Conservation (phyloP, 1,140 invertebrate genomes). For the Zaprionus taronus region DNA sequence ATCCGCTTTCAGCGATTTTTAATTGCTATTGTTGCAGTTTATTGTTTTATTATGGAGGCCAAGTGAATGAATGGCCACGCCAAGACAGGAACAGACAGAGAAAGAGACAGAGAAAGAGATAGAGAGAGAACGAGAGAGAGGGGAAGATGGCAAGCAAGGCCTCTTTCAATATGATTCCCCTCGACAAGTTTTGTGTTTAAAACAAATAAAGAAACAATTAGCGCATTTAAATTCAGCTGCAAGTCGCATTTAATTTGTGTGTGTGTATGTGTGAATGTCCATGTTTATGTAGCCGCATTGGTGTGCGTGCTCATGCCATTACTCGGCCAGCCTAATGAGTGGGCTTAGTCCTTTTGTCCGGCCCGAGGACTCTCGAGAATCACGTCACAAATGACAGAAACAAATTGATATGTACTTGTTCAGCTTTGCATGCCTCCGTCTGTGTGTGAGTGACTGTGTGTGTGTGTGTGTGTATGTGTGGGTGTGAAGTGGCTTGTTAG, state of each 20-base stretch:
- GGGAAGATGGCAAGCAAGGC: slow-evolving; percentile 19
- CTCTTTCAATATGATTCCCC: slow-evolving; percentile 63
- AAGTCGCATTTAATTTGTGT: slow-evolving; percentile 12
- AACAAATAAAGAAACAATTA: slow-evolving; percentile 78
- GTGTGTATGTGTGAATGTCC: background rate
- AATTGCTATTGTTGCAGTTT: slow-evolving; percentile 82
- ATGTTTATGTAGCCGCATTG: background rate
- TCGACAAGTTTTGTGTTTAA: slow-evolving; percentile 53
- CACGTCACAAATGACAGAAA: slow-evolving; percentile 57
- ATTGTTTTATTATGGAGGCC: slow-evolving; percentile 81
- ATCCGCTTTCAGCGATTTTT: slow-evolving; percentile 81
- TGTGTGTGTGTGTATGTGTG: slow-evolving; percentile 11
- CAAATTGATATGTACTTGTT: slow-evolving; percentile 70
- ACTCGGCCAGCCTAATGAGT: slow-evolving; percentile 16
- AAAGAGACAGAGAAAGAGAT: background rate
- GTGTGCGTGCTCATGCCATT: background rate
- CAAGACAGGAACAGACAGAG: slow-evolving; percentile 35
- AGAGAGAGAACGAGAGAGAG: background rate
- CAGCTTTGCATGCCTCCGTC: slow-evolving; percentile 35
- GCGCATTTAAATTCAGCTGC: slow-evolving; percentile 43
- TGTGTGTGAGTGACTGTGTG: background rate
- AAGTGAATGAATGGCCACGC: slow-evolving; percentile 76
- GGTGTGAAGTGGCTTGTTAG: slow-evolving; percentile 47
- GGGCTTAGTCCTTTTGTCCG: slow-evolving; percentile 26
- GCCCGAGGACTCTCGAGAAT: slow-evolving; percentile 40